A percentile compares a stretch with the other conserved stretches of the same genome.
Conservation (phyloP, 2,113 vertebrate genomes). For the Apodemus sylvaticus region DNA sequence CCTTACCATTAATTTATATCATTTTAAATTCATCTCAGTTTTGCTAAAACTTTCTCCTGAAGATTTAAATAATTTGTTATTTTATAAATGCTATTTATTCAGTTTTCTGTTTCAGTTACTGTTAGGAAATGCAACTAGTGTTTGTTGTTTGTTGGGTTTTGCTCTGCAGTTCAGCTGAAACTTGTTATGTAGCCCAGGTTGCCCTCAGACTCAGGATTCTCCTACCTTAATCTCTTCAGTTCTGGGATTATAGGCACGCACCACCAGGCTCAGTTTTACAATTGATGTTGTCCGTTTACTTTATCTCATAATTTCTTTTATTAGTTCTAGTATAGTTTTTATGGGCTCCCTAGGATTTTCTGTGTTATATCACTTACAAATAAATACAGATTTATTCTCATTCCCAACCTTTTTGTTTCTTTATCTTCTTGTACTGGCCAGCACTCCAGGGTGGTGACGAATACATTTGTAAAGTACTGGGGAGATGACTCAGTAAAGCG, state of each 20-base stretch:
- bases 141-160: background rate
- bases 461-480: background rate
- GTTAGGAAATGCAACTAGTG: background rate
- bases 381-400: background rate
- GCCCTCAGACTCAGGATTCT: background rate
- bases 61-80: background rate
- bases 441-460: background rate
- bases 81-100: background rate
- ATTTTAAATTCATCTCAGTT: background rate
- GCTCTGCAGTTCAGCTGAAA: background rate
- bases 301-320: background rate
- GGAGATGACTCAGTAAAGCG: background rate
- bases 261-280: background rate
- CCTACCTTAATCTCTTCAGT: background rate
- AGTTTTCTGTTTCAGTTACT: background rate
- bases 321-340: background rate
- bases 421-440: background rate
- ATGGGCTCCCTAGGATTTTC: background rate
- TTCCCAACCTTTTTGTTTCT: background rate
- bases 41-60: background rate
- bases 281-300: background rate
- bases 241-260: background rate
- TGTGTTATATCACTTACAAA: background rate
- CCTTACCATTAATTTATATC: background rate
- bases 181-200: background rate